Percentiles rank a stretch among this genome's conserved stretches.
Evolutionary conservation across 2,888 invertebrate species (phyloP).

Genomic region (Scaptomyza tumidula): DNA sequence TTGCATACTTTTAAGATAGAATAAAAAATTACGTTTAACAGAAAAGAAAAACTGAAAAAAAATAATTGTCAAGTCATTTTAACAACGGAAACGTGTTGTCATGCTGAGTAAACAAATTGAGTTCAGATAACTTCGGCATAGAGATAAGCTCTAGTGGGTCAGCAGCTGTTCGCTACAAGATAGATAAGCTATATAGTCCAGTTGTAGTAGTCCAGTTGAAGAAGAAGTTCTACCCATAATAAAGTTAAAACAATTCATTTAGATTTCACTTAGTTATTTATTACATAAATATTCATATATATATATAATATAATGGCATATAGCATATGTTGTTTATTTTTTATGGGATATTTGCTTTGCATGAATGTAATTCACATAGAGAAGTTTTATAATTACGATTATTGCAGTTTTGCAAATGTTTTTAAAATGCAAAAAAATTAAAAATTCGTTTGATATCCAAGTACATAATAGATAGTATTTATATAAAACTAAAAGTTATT

Average conservation of each 20-base stretch:
- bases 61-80: background rate
- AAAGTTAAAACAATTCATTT: conserved; percentile 1
- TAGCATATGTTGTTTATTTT: conserved; percentile 28
- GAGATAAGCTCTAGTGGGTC: background rate
- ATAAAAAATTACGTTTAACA: background rate
- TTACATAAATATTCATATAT: conserved; percentile 49
- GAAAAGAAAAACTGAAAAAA: background rate
- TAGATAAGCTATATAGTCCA: background rate
- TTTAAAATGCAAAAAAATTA: conserved; percentile 25
- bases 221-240: too few species aligned
- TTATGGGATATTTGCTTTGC: conserved; percentile 56
- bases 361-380: conserved; percentile 32
- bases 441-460: conserved; percentile 54
- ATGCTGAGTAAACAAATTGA: background rate
- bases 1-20: background rate
- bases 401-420: conserved; percentile 9
- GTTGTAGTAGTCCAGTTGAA: too few species aligned
- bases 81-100: background rate
- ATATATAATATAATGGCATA: conserved; percentile 6
- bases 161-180: background rate
- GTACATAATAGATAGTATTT: conserved; percentile 2
- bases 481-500: conserved; percentile 17
- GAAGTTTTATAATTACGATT: conserved; percentile 26
- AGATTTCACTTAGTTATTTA: conserved; percentile 48
- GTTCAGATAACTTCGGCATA: background rate